Evolutionary conservation across 1,140 invertebrate genomes (phyloP).

Genomic region (Asobara japonica): DNA sequence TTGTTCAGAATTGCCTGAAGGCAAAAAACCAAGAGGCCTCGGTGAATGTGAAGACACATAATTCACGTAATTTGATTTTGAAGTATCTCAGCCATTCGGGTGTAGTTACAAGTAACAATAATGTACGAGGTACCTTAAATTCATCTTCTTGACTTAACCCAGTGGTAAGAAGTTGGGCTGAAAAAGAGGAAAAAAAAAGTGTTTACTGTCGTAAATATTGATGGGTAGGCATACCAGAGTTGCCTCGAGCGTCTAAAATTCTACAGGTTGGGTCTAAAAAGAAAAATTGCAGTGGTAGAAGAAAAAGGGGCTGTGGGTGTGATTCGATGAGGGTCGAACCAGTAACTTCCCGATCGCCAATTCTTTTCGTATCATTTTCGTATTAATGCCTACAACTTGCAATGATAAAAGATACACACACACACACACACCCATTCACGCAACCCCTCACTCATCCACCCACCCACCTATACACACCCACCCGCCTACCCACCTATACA

Average conservation of each 20-base stretch:
- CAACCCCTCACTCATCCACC: too few species aligned
- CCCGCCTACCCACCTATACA: too few species aligned
- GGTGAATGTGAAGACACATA: slow-evolving; percentile 1
- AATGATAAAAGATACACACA: too few species aligned
- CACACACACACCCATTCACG: too few species aligned
- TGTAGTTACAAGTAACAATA: slow-evolving; percentile 3
- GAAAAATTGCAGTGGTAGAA: too few species aligned
- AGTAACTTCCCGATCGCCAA: too few species aligned
- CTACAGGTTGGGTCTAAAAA: too few species aligned
- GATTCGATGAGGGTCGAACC: too few species aligned
- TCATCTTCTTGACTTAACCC: not conserved
- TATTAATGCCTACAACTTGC: too few species aligned
- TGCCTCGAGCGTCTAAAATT: not conserved
- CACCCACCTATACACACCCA: too few species aligned
- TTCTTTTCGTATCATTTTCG: too few species aligned
- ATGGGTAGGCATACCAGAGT: not conserved
- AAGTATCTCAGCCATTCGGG: slow-evolving; percentile 2
- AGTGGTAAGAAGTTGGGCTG: not conserved
- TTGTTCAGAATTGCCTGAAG: not conserved
- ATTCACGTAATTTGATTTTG: slow-evolving; percentile 12
- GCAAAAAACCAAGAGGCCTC: not conserved
- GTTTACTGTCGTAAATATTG: not conserved
- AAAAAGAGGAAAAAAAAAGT: not conserved
- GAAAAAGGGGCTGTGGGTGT: too few species aligned
- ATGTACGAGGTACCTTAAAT: not conserved